These are phyloP conservation scores for Polydesmus complanatus DNA, from an alignment of 2,888 invertebrate species.

Conservation along the genomic window DNA sequence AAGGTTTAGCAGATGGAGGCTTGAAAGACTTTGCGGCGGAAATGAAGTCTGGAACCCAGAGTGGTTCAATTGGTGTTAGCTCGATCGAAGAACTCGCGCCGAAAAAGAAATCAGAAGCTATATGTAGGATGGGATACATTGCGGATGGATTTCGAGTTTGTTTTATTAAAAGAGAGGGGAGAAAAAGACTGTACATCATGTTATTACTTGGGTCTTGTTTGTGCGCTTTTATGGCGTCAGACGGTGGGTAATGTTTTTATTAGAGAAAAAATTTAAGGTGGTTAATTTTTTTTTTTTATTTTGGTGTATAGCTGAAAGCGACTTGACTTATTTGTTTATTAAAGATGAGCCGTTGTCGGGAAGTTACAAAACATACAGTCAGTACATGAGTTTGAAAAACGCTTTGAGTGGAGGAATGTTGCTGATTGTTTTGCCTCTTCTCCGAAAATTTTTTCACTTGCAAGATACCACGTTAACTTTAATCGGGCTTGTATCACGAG, in stretches of 20 bases:
- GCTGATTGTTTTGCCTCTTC: conserved; percentile 28
- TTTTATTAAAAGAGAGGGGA: conserved; percentile 10
- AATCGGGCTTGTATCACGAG: conserved; percentile 24
- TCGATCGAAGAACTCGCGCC: background rate
- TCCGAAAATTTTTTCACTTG: conserved; percentile 21
- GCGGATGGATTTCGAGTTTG: conserved; percentile 6
- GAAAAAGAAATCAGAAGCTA: no score
- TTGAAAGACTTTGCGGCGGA: background rate
- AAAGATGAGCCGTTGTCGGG: conserved; percentile 52
- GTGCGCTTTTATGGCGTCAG: conserved; percentile 5
- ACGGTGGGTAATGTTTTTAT: conserved; percentile 3
- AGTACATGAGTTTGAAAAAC: conserved; percentile 38
- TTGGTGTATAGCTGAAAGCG: conserved; percentile 51
- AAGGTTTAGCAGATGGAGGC: background rate
- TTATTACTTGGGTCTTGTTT: conserved; percentile 2
- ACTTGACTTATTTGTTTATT: conserved; percentile 59
- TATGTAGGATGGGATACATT: conserved; percentile 4
- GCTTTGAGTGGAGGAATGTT: conserved; percentile 41
- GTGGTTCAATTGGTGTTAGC: background rate
- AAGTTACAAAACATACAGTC: conserved; percentile 52
- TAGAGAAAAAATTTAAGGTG: no score
- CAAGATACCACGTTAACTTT: conserved; percentile 30
- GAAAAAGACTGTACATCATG: conserved; percentile 1
- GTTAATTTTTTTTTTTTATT: background rate
- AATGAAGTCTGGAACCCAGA: background rate